Evolutionary conservation across 2,888 invertebrate genomes (phyloP).

Genomic region (Brenthis daphne): DNA sequence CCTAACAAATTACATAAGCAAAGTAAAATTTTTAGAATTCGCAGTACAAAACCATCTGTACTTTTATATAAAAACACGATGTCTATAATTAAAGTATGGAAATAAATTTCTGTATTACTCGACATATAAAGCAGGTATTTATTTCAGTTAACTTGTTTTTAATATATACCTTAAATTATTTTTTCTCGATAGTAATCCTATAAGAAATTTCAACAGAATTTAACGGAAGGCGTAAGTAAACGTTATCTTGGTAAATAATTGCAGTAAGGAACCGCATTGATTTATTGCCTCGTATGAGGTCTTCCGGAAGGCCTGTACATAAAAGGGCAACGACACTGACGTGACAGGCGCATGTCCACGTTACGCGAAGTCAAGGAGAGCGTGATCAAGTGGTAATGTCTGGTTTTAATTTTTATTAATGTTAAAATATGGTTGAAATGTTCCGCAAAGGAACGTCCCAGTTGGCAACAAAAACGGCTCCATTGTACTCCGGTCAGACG

Average conservation of each 20-base stretch:
- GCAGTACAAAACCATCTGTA: no score
- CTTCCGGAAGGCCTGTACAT: slow-evolving; percentile 56
- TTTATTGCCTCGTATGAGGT: slow-evolving; percentile 35
- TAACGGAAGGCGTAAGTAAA: slow-evolving; percentile 16
- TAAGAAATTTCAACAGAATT: not conserved
- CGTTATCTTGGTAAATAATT: slow-evolving; percentile 35
- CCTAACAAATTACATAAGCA: no score
- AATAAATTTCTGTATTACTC: no score
- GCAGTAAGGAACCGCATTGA: slow-evolving; percentile 42
- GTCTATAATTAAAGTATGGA: no score
- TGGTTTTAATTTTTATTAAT: slow-evolving; percentile 36
- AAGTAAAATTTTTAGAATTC: no score
- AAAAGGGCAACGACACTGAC: slow-evolving; percentile 61
- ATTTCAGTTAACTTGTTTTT: no score
- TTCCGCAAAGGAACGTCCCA: slow-evolving; percentile 46
- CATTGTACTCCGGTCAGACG: slow-evolving; percentile 56
- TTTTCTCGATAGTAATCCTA: no score
- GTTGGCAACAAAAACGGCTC: slow-evolving; percentile 52
- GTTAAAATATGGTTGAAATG: slow-evolving; percentile 34
- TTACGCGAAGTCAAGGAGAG: slow-evolving; percentile 58
- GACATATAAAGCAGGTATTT: no score
- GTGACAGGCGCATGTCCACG: slow-evolving; percentile 45
- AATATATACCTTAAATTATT: no score
- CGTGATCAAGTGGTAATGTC: slow-evolving; percentile 61
- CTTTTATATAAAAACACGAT: no score